These are phyloP conservation scores for Athetis lepigone DNA, from an alignment of 2,888 invertebrate genomes.

Conservation along the genomic window DNA sequence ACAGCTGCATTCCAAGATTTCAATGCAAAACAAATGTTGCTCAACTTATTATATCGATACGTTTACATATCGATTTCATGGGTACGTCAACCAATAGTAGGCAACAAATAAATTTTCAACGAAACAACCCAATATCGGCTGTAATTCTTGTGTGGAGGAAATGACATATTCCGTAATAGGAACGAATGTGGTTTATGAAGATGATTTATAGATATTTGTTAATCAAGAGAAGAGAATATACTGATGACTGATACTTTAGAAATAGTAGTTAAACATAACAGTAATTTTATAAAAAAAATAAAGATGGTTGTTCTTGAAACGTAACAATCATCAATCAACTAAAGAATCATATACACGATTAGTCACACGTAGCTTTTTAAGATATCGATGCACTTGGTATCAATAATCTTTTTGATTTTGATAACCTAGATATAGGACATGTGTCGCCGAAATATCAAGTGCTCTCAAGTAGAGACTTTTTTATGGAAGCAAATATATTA, in stretches of 20 bases:
- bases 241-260: slow-evolving; percentile 1
- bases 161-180: slow-evolving; percentile 38
- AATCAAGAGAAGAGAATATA: slow-evolving; percentile 30
- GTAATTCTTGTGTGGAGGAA: slow-evolving; percentile 52
- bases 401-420: slow-evolving; percentile 40
- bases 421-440: slow-evolving; percentile 50
- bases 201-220: slow-evolving; percentile 52
- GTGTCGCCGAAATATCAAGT: slow-evolving; percentile 48
- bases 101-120: slow-evolving; percentile 53
- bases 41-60: slow-evolving; percentile 60
- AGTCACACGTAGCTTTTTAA: slow-evolving; percentile 28
- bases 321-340: not conserved
- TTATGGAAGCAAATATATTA: slow-evolving; percentile 25
- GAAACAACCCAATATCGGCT: slow-evolving; percentile 54
- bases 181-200: slow-evolving; percentile 46
- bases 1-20: slow-evolving; percentile 40
- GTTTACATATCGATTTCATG: slow-evolving; percentile 63
- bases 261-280: not conserved
- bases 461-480: slow-evolving; percentile 33
- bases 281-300: not conserved
- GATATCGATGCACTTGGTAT: slow-evolving; percentile 42
- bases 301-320: not conserved
- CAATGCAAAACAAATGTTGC: slow-evolving; percentile 55
- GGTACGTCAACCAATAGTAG: slow-evolving; percentile 50
- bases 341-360: too few species aligned